Percentiles rank a stretch among this genome's conserved stretches.
phyloP scores from a whole-genome alignment of 2,888 invertebrate species.

The Orthosia gracilis region DNA sequence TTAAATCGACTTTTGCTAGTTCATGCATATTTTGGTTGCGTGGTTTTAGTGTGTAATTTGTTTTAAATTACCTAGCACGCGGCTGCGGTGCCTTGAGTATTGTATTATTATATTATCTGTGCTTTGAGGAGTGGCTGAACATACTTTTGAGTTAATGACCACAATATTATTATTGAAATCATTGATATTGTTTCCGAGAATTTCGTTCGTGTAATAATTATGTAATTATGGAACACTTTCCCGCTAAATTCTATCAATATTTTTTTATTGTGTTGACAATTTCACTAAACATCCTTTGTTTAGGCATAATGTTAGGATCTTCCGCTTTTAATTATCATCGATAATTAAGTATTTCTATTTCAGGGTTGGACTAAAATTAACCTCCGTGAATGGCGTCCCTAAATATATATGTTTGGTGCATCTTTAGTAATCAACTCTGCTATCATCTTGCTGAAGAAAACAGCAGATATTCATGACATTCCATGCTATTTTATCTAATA shows the following conservation, averaged over 20 bases:
- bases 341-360: not conserved
- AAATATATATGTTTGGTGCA: too few species aligned
- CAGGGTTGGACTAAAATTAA: not conserved
- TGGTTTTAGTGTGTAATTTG: conserved; percentile 26
- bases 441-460: not conserved
- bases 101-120: too few species aligned
- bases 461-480: not conserved
- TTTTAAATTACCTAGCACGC: conserved; percentile 39
- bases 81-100: not conserved
- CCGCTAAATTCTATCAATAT: not conserved
- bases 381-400: not conserved
- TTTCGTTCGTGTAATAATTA: not conserved
- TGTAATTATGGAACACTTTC: not conserved
- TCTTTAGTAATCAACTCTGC: not conserved
- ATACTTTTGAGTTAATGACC: conserved; percentile 24
- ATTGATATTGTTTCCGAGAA: conserved; percentile 2
- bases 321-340: too few species aligned
- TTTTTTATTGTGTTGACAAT: not conserved
- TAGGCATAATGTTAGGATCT: not conserved
- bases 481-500: not conserved
- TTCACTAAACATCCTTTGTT: not conserved
- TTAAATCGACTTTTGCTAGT: conserved; percentile 39
- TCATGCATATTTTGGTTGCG: conserved; percentile 33
- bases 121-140: not conserved
- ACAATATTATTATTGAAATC: conserved; percentile 13